These are phyloP conservation scores for Watsonalla binaria DNA, from an alignment of 2,888 invertebrate species.

Conservation along the genomic window DNA sequence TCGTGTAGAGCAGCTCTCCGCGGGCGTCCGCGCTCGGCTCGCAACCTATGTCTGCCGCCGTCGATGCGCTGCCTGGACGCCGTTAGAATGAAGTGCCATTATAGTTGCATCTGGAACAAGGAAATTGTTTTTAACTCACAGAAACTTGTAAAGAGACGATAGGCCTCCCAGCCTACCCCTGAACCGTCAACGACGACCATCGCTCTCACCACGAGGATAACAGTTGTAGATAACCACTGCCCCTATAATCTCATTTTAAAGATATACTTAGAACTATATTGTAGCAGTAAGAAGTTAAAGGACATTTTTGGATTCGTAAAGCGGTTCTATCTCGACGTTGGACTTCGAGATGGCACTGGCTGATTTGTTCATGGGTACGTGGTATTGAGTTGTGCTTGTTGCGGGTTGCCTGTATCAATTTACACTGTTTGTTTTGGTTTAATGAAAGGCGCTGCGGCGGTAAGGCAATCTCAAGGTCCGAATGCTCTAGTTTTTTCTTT, in stretches of 20 bases:
- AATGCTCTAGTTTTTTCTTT: slow-evolving; percentile 41
- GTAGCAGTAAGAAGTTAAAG: slow-evolving; percentile 57
- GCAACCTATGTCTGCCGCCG: slow-evolving; percentile 72
- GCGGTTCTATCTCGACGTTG: slow-evolving; percentile 34
- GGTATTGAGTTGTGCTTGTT: slow-evolving; percentile 24
- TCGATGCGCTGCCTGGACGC: slow-evolving; percentile 66
- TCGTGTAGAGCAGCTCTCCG: slow-evolving; percentile 54
- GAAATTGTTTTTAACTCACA: slow-evolving; percentile 96
- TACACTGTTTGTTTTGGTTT: slow-evolving; percentile 41
- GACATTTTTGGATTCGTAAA: slow-evolving; percentile 42
- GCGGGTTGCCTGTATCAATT: slow-evolving; percentile 17
- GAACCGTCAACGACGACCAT: slow-evolving; percentile 62
- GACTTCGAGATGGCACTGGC: slow-evolving; percentile 67
- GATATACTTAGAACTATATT: slow-evolving; percentile 55
- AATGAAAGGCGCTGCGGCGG: slow-evolving; percentile 39
- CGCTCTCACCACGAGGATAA: slow-evolving; percentile 61
- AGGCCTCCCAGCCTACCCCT: slow-evolving; percentile 61
- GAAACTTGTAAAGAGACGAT: slow-evolving; percentile 95
- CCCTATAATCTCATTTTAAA: slow-evolving; percentile 57
- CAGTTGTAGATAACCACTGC: slow-evolving; percentile 63
- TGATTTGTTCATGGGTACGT: slow-evolving; percentile 72
- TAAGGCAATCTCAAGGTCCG: slow-evolving; percentile 52
- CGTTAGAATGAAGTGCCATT: slow-evolving; percentile 84
- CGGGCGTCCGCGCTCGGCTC: slow-evolving; percentile 70
- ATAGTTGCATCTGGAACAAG: slow-evolving; percentile 94